phyloP scores from a whole-genome alignment of 92 coral and sea anemone species.

The Blastomussa wellsi region DNA sequence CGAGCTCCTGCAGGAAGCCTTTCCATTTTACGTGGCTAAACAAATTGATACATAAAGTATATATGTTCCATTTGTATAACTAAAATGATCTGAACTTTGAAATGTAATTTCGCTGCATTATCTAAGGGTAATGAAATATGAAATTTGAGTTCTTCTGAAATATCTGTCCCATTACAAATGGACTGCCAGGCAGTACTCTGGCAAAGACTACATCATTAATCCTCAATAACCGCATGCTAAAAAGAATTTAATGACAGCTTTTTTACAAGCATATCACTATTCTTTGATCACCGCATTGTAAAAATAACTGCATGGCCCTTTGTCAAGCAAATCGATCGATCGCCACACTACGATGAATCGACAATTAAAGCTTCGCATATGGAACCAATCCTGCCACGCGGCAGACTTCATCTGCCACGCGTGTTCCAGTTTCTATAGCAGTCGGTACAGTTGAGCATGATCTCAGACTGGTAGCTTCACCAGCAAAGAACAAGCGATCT shows the following conservation, averaged over 20 bases:
- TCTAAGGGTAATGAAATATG: background rate
- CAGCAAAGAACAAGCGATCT: constrained; percentile 83
- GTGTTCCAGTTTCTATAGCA: constrained; percentile 82
- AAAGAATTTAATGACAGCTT: background rate
- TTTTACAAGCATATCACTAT: background rate
- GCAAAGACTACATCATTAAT: background rate
- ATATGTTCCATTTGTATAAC: too few species aligned
- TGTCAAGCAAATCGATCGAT: background rate
- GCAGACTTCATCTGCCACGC: constrained; percentile 79
- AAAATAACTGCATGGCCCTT: background rate
- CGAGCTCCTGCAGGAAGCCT: too few species aligned
- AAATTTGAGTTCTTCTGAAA: background rate
- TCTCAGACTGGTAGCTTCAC: constrained; percentile 80
- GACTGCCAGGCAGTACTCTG: background rate
- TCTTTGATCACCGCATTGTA: background rate
- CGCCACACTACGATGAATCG: background rate
- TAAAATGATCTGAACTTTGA: too few species aligned
- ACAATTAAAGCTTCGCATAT: constrained; percentile 13
- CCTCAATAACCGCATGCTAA: too few species aligned
- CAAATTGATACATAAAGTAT: too few species aligned
- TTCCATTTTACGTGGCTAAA: too few species aligned
- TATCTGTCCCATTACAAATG: background rate
- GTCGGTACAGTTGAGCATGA: constrained; percentile 74
- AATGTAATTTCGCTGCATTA: too few species aligned
- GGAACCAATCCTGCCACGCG: constrained; percentile 35